Evolutionary conservation across 53 echinoderm and acorn worm genomes (phyloP), one percentile per base, ranked within the genome.

Genomic region (Astropecten irregularis): DNA sequence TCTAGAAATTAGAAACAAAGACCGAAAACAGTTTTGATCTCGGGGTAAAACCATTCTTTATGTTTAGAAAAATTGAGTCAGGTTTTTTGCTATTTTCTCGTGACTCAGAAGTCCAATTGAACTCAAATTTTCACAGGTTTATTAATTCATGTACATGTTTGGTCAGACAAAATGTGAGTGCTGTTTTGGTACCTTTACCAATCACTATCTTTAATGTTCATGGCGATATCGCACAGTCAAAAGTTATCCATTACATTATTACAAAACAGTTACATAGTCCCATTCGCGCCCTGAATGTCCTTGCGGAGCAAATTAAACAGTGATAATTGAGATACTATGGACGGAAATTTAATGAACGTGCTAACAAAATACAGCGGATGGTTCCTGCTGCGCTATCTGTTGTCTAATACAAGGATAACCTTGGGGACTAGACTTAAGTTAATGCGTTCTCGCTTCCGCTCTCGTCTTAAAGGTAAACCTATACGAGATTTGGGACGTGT

Each of bases 271-370:
- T 58, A 55, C 76, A 76, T 57, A 58, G 40, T 76, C 56, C 49
- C 46, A n/a, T 76, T 76, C 57, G 76, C 76, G 76, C 76, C 76
- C 40, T 19, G 26, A 21, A 57, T 56, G 76, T 76, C 76, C 76
- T 76, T 76, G 76, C 76, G 56, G 76, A 76, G 56, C 76, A 76
- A 76, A 55, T 58, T 58, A 76, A 76, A 76, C 58, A 40, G 76
- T 56, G 76, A 76, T 57, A 76, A 76, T 76, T 56, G 58, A 40
- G 40, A 38, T 51, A 30, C 56, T 20, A 56, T 56, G 76, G 25
- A 39, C 16, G 76, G 76, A 76, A 76, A 76, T 76, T 76, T 57
- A 76, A 76, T 76, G 76, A 76, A 57, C 56, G 56, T 23, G 38
- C 76, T 22, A 76, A 76, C 37, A n/a, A n/a, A n/a, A n/a, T n/a